Evolutionary conservation across 2,888 invertebrate genomes (phyloP).

Genomic region (Heteromyza rotundicornis): DNA sequence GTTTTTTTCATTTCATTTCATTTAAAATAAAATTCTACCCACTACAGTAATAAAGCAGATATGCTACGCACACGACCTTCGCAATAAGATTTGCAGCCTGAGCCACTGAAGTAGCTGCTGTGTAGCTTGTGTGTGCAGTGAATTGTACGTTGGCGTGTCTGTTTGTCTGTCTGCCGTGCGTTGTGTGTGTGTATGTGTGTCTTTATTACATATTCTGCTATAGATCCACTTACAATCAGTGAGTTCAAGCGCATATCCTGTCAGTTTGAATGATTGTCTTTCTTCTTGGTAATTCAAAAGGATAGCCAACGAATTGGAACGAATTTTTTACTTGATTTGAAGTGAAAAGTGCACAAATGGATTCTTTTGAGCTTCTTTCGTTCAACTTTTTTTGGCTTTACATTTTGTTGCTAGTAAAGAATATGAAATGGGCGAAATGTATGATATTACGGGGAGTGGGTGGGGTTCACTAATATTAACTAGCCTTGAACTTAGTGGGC

Average conservation of each 20-base stretch:
- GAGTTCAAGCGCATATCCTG: slow-evolving; percentile 53
- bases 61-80: background rate
- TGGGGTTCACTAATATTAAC: too few species aligned
- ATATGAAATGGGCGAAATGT: background rate
- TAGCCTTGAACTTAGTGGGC: too few species aligned
- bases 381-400: background rate
- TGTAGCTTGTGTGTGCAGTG: background rate
- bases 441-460: too few species aligned
- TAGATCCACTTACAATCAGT: slow-evolving; percentile 44
- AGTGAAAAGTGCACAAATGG: slow-evolving; percentile 55
- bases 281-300: slow-evolving; percentile 1
- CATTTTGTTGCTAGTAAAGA: background rate
- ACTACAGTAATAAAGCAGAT: background rate
- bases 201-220: slow-evolving; percentile 16
- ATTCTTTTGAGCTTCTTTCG: slow-evolving; percentile 31
- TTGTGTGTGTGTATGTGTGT: slow-evolving; percentile 5
- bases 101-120: background rate
- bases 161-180: background rate
- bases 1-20: too few species aligned
- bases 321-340: slow-evolving; percentile 40
- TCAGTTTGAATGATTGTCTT: slow-evolving; percentile 50
- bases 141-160: background rate
- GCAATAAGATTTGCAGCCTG: background rate
- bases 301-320: background rate
- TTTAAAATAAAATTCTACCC: too few species aligned